Evolutionary conservation across 30 jellyfish, hydroid and myxozoan genomes (phyloP).

Genomic region (Cassiopea xamachana): DNA sequence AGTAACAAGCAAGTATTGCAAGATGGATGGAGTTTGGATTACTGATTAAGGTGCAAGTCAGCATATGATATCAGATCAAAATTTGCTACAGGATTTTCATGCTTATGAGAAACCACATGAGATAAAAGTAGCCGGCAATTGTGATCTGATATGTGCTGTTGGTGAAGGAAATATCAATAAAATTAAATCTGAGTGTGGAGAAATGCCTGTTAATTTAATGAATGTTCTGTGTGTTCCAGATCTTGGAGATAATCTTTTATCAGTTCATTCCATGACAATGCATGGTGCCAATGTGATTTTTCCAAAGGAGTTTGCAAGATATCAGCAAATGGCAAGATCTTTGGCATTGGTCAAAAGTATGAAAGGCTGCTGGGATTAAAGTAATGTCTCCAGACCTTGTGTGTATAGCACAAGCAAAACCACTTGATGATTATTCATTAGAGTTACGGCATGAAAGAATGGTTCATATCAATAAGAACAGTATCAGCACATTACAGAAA

Average conservation of each 20-base stretch:
- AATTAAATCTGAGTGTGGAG: conserved; percentile 34
- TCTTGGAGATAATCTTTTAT: conserved; percentile 31
- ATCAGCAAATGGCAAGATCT: conserved; percentile 10
- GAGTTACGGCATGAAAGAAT: conserved; percentile 21
- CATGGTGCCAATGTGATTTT: conserved; percentile 46
- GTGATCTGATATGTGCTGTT: conserved; percentile 33
- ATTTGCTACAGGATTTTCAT: conserved; percentile 7
- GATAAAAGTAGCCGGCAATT: conserved; percentile 4
- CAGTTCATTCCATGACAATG: conserved; percentile 30
- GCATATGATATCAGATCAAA: neutral
- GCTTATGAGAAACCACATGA: neutral
- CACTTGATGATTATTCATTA: conserved; percentile 29
- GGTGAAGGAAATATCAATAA: conserved; percentile 42
- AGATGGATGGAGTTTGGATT: neutral
- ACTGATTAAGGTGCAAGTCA: conserved; percentile 34
- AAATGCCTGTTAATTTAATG: conserved; percentile 24
- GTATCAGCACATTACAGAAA: conserved; percentile 8
- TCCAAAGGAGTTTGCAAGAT: conserved; percentile 12
- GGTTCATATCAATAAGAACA: conserved; percentile 22
- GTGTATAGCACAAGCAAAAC: conserved; percentile 14
- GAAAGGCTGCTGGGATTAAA: conserved; percentile 27
- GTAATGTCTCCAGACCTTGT: conserved; percentile 37
- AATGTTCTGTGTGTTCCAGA: conserved; percentile 53
- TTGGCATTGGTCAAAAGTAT: conserved; percentile 39
- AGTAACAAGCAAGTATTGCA: neutral